These are phyloP conservation scores for Hypsibius dujardini DNA, from an alignment of 1,140 invertebrate genomes.

Conservation along the genomic window DNA sequence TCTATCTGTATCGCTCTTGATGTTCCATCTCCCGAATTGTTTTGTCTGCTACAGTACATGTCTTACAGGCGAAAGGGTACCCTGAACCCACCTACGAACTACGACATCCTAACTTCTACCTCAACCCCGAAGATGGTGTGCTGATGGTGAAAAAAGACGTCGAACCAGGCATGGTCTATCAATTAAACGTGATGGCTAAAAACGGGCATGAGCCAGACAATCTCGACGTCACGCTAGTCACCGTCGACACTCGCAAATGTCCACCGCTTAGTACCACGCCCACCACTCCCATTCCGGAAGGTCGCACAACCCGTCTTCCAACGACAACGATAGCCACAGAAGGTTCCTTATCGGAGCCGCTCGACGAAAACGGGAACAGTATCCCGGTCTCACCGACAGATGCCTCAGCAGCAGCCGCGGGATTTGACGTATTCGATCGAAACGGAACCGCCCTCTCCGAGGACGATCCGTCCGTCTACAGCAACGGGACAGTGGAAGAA, in stretches of 20 bases:
- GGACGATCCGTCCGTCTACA: not conserved
- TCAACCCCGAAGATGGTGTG: not conserved
- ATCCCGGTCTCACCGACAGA: not conserved
- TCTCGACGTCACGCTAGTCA: not conserved
- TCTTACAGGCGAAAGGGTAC: conserved; percentile 5
- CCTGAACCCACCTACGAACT: conserved; percentile 8
- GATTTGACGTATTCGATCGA: not conserved
- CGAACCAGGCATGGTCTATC: not conserved
- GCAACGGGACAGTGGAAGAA: not conserved
- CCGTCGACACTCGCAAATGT: not conserved
- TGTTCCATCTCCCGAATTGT: not conserved
- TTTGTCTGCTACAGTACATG: not conserved
- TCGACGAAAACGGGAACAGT: not conserved
- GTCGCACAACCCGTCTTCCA: not conserved
- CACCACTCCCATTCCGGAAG: not conserved
- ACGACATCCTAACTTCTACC: not conserved
- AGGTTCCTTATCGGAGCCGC: too few relatives aligned
- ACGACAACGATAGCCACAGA: not conserved
- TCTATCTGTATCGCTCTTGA: too few relatives aligned
- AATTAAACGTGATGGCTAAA: not conserved
- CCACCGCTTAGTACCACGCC: not conserved
- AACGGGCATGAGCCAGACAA: not conserved
- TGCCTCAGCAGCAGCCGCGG: not conserved
- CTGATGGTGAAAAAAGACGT: not conserved
- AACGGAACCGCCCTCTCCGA: not conserved